Evolutionary conservation across 2,888 invertebrate species (phyloP).

Genomic region (Brassicogethes aeneus): DNA sequence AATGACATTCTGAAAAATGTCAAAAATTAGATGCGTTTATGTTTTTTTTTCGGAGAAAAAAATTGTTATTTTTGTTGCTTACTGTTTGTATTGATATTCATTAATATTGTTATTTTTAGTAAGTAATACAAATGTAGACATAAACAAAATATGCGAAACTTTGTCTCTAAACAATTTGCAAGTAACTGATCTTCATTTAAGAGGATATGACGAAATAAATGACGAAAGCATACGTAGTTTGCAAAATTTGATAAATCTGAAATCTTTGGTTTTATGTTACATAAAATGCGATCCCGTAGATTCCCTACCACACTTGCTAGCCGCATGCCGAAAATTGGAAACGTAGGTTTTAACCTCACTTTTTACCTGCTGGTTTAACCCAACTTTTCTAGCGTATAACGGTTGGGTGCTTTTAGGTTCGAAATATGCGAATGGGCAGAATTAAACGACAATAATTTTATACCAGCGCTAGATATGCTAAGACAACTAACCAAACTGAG

Average conservation of each 20-base stretch:
- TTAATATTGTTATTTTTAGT: conserved; percentile 15
- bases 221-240: conserved; percentile 24
- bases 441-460: conserved; percentile 27
- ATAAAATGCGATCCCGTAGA: conserved; percentile 30
- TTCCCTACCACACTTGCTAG: conserved; percentile 27
- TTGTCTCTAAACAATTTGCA: conserved; percentile 23
- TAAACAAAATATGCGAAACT: conserved; percentile 26
- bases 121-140: conserved; percentile 26
- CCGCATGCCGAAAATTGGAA: conserved; percentile 27
- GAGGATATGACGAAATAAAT: conserved; percentile 23
- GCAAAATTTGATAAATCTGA: conserved; percentile 25
- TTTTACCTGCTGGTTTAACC: neutral
- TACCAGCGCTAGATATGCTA: conserved; percentile 26
- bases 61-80: too few species aligned
- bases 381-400: neutral
- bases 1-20: too few species aligned
- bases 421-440: conserved; percentile 28
- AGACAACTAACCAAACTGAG: conserved; percentile 24
- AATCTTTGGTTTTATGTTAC: conserved; percentile 20
- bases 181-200: conserved; percentile 24
- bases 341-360: conserved; percentile 15
- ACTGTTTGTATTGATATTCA: too few species aligned
- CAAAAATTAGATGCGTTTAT: too few species aligned
- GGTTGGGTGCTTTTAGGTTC: conserved; percentile 25
- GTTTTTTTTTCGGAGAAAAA: too few species aligned